Percentiles rank a stretch among this genome's conserved stretches.
phyloP scores from a whole-genome alignment of 1,140 invertebrate genomes.

The Solenopsis invicta region DNA sequence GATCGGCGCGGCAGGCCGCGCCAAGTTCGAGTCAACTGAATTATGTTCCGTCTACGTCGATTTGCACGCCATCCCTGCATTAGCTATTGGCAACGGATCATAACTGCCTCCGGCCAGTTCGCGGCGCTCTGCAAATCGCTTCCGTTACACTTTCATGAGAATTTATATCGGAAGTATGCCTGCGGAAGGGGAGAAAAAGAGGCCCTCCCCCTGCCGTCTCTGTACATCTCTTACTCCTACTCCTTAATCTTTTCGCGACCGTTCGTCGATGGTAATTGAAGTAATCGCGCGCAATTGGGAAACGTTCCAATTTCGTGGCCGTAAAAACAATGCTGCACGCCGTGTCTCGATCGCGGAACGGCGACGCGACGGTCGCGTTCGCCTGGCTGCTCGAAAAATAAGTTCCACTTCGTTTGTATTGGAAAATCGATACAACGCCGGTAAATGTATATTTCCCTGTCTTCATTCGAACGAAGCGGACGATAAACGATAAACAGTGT shows the following conservation, averaged over 20 bases:
- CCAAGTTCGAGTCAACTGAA: slow-evolving; percentile 82
- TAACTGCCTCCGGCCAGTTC: slow-evolving; percentile 81
- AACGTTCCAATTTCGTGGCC: slow-evolving; percentile 52
- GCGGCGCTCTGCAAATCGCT: slow-evolving; percentile 82
- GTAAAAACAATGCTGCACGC: slow-evolving; percentile 49
- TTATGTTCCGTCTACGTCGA: slow-evolving; percentile 82
- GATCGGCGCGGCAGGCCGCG: slow-evolving; percentile 67
- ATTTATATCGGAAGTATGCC: slow-evolving; percentile 77
- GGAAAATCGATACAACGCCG: slow-evolving; percentile 53
- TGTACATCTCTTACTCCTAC: background rate
- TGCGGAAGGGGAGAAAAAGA: background rate
- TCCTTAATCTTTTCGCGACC: slow-evolving; percentile 8
- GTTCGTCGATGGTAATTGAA: slow-evolving; percentile 52
- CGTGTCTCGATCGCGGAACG: slow-evolving; percentile 21
- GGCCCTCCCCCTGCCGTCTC: background rate
- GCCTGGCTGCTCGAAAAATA: slow-evolving; percentile 48
- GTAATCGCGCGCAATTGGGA: slow-evolving; percentile 67
- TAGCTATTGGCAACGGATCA: slow-evolving; percentile 84
- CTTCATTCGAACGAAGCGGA: slow-evolving; percentile 43
- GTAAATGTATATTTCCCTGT: slow-evolving; percentile 54
- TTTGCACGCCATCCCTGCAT: slow-evolving; percentile 83
- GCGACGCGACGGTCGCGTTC: slow-evolving; percentile 29
- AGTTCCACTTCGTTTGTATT: slow-evolving; percentile 51
- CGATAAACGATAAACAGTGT: slow-evolving; percentile 55
- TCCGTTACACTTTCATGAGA: slow-evolving; percentile 81